A percentile compares a stretch with the other conserved stretches of the same genome.
phyloP scores from a whole-genome alignment of 2,113 vertebrate genomes.

The Cepphus grylle region DNA sequence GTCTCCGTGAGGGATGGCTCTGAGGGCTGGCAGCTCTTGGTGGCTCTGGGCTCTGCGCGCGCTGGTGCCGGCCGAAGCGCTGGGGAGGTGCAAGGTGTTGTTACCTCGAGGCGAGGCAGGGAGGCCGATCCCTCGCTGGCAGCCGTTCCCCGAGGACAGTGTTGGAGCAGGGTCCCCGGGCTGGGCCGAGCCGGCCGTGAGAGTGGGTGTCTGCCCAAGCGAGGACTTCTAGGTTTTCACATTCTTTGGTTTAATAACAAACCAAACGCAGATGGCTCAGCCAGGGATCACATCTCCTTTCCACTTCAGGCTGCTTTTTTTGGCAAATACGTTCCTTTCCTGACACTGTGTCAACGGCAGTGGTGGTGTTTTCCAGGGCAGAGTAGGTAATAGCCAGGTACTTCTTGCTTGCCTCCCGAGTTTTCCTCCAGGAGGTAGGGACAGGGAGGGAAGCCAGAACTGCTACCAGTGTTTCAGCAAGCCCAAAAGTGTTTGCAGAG shows the following conservation, averaged over 20 bases:
- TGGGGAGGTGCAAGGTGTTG: fast-evolving
- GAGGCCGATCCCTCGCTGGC: not conserved
- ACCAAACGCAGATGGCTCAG: not conserved
- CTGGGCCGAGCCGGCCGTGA: not conserved
- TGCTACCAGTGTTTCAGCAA: not conserved
- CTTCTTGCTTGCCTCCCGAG: not conserved
- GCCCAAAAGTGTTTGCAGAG: not conserved
- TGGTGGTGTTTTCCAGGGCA: not conserved
- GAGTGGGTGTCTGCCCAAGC: not conserved
- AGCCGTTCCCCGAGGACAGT: fast-evolving
- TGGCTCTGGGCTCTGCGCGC: not conserved
- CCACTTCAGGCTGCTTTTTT: not conserved
- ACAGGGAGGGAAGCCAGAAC: not conserved
- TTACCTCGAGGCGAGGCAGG: fast-evolving
- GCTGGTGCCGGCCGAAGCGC: fast-evolving
- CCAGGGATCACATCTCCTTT: not conserved
- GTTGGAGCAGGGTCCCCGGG: fast-evolving
- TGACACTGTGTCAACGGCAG: not conserved
- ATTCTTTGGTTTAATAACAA: constrained; percentile 32
- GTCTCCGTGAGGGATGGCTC: not conserved
- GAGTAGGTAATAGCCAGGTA: not conserved
- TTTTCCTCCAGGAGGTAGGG: not conserved
- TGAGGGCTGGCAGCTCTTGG: not conserved
- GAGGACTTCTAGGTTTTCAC: not conserved
- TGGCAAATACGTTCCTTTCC: not conserved